phyloP scores from a whole-genome alignment of 2,797 vertebrate species.

The Lepilemur ruficaudatus region DNA sequence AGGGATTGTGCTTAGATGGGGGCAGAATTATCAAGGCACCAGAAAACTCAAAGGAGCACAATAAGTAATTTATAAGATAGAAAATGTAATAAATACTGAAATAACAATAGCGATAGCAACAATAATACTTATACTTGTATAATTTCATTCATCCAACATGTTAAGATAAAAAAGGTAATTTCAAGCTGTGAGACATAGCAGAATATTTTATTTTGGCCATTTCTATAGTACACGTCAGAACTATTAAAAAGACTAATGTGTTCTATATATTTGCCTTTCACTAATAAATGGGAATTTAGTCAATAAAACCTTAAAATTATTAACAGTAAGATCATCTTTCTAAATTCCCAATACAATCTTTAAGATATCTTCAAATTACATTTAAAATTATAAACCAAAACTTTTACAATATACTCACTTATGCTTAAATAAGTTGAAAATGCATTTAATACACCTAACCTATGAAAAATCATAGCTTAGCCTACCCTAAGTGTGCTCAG shows the following conservation, averaged over 20 bases:
- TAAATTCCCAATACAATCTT: not conserved
- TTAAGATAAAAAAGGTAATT: not conserved
- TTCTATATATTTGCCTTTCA: not conserved
- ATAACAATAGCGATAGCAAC: not conserved
- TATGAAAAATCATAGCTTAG: not conserved
- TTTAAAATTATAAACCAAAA: not conserved
- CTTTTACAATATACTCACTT: not conserved
- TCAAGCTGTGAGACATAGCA: not conserved
- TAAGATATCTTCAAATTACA: conserved; percentile 27
- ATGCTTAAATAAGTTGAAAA: not conserved
- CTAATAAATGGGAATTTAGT: not conserved
- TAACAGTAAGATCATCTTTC: not conserved
- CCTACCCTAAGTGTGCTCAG: not conserved
- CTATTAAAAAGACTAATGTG: not conserved
- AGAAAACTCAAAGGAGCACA: not conserved
- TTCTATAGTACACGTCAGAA: not conserved
- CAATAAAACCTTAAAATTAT: not conserved
- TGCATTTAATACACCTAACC: not conserved
- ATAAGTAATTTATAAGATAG: not conserved
- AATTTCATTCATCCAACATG: not conserved
- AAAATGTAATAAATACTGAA: not conserved
- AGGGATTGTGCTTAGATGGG: not conserved
- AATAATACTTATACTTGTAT: not conserved
- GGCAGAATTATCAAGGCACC: not conserved
- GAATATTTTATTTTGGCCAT: not conserved